A percentile compares a stretch with the other conserved stretches of the same genome.
These are phyloP conservation scores for Pherbina coryleti DNA, from an alignment of 2,888 invertebrate genomes.

Conservation along the genomic window DNA sequence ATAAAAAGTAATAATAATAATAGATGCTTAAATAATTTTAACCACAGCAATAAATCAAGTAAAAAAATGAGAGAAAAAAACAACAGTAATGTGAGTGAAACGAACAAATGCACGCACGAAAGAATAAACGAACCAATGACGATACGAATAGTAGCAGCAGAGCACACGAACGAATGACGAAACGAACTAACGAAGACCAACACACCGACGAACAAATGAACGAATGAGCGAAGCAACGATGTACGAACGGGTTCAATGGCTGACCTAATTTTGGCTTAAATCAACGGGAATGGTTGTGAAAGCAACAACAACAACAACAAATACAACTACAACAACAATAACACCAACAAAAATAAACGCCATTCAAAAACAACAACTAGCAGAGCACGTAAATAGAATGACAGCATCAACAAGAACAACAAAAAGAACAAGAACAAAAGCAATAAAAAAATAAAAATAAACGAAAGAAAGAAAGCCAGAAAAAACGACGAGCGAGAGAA, in stretches of 20 bases:
- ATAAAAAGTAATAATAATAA: neutral
- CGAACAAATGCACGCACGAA: neutral
- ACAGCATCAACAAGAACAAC: constrained; percentile 1
- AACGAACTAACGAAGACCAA: neutral
- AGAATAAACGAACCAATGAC: constrained; percentile 1
- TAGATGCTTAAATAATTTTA: neutral
- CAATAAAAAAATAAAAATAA: neutral
- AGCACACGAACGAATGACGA: neutral
- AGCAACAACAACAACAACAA: constrained; percentile 33
- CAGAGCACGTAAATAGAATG: constrained; percentile 20
- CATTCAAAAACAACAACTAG: constrained; percentile 20
- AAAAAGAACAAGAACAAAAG: constrained; percentile 26
- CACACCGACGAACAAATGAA: neutral
- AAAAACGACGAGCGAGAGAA: neutral
- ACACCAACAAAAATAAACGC: constrained; percentile 8
- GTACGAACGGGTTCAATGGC: constrained; percentile 67
- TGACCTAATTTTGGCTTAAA: constrained; percentile 65
- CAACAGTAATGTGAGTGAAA: neutral
- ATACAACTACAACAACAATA: constrained; percentile 13
- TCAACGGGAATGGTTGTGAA: constrained; percentile 39
- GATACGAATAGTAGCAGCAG: neutral
- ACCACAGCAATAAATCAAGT: neutral
- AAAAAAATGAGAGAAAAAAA: neutral
- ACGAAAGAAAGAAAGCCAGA: neutral
- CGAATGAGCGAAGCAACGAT: neutral